Conservation (phyloP, 1,140 invertebrate genomes). For the Drosophila sturtevanti region DNA sequence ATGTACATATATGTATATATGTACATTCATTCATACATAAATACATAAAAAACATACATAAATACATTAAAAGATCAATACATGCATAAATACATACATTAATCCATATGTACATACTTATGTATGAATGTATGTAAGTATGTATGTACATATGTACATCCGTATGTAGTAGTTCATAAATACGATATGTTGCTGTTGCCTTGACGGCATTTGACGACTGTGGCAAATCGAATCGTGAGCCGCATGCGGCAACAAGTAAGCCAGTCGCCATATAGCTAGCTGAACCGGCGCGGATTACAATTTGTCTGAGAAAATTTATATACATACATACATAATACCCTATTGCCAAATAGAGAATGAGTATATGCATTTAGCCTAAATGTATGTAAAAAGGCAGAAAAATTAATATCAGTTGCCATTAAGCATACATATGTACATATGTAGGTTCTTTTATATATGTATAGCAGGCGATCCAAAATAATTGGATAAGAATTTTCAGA, state of each 20-base stretch:
- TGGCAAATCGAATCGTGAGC: conserved; percentile 52
- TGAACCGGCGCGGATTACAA: conserved; percentile 60
- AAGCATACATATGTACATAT: too few relatives aligned
- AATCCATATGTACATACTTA: not conserved
- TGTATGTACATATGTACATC: not conserved
- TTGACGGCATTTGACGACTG: conserved; percentile 22
- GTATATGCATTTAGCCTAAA: not conserved
- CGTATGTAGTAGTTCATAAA: not conserved
- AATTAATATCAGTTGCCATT: too few relatives aligned
- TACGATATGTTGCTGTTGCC: conserved; percentile 40
- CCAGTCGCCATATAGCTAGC: conserved; percentile 13
- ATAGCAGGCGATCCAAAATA: too few relatives aligned
- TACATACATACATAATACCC: not conserved
- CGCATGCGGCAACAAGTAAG: conserved; percentile 22
- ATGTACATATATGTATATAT: not conserved
- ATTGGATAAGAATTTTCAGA: too few relatives aligned
- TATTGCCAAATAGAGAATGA: too few relatives aligned
- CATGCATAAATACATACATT: not conserved
- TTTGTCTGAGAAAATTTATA: conserved; percentile 40
- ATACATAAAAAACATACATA: not conserved
- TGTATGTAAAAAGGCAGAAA: not conserved
- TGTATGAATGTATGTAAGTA: not conserved
- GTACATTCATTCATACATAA: not conserved
- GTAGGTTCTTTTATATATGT: too few relatives aligned
- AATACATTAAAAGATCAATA: not conserved